Percentiles rank a stretch among this genome's conserved stretches.
phyloP scores from a whole-genome alignment of 64 coral and sea anemone genomes.

The Dendrophyllia cribrosa region DNA sequence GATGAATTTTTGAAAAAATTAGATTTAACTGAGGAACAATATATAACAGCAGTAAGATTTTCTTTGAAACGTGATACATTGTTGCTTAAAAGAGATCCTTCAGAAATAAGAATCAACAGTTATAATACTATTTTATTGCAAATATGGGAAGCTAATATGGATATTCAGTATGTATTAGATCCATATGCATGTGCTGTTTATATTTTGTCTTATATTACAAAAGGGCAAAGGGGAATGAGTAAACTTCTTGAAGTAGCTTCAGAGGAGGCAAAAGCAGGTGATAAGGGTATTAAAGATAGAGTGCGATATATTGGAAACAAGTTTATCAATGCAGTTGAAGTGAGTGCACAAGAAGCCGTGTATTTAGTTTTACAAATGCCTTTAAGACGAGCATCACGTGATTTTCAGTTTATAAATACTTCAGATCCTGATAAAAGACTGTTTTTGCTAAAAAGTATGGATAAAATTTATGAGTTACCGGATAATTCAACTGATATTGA shows the following conservation, averaged over 20 bases:
- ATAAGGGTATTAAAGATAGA: conserved; percentile 33
- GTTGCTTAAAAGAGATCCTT: no score
- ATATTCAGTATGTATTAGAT: not conserved
- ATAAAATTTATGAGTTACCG: conserved; percentile 33
- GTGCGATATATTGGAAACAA: conserved; percentile 30
- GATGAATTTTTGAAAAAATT: no score
- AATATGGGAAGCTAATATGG: no score
- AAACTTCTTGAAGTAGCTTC: conserved; percentile 26
- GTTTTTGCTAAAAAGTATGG: conserved; percentile 29
- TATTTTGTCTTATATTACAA: conserved; percentile 39
- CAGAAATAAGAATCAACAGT: no score
- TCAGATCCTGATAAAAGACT: conserved; percentile 46
- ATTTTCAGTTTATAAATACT: conserved; percentile 60
- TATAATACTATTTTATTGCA: no score
- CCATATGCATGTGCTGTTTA: conserved; percentile 51
- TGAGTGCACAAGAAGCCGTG: conserved; percentile 49
- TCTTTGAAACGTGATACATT: no score
- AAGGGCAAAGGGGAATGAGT: conserved; percentile 53
- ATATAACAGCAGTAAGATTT: no score
- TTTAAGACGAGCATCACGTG: conserved; percentile 34
- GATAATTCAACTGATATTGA: conserved; percentile 47
- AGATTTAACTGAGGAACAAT: no score
- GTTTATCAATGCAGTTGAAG: conserved; percentile 46
- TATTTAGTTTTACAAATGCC: conserved; percentile 50
- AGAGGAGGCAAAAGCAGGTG: conserved; percentile 22